Evolutionary conservation across 2,888 invertebrate genomes (phyloP), one percentile per base, ranked within the genome.

Genomic region (Melanostoma scalare): DNA sequence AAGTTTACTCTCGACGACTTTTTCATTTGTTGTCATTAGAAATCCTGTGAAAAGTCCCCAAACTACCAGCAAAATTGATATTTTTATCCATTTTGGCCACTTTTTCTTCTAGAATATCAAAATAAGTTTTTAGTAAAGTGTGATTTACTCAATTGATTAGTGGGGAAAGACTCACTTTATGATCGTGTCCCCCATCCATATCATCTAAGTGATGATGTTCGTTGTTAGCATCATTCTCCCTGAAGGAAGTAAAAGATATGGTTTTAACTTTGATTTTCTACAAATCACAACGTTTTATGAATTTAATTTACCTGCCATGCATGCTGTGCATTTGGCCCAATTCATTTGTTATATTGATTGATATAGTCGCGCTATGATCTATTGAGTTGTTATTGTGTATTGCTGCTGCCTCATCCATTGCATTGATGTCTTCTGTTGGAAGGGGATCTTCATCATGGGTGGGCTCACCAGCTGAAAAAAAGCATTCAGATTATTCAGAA

Each of bases 21-120:
- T 94, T 87, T 95, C 96, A 84, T 93, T 94, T 88, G 94, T 95
- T 87, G 93, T 92, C 91, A 95, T 93, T 85, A 96, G 92, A 6
- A 94, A 93, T 3, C 93, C 92, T 0, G 95, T 95, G 88, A 95
- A 95, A 85, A 94, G 91, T 0, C 93, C 86, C 96, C 96, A 96
- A 61, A 94, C 93, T 0, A 92, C 91, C 2, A 94, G 89, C 0
- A 96, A 91, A 0, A 94, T 85, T 0, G 92, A 89, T 87, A 95
- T 93, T 87, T 91, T 91, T 10, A 90, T 86, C 90, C 90, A 91
- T 55, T 89, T 89, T 30, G 90, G 87, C 88, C 88, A 89, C 75
- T 89, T 89, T 78, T 88, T 89, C 31, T 87, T 42, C 89, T 90
- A 75, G 4, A 73, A 73, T 55, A 61, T 20, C 3, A 2, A 35